A percentile compares a stretch with the other conserved stretches of the same genome.
Evolutionary conservation across 2,797 vertebrate genomes (phyloP).

Genomic region (Channa striata): DNA sequence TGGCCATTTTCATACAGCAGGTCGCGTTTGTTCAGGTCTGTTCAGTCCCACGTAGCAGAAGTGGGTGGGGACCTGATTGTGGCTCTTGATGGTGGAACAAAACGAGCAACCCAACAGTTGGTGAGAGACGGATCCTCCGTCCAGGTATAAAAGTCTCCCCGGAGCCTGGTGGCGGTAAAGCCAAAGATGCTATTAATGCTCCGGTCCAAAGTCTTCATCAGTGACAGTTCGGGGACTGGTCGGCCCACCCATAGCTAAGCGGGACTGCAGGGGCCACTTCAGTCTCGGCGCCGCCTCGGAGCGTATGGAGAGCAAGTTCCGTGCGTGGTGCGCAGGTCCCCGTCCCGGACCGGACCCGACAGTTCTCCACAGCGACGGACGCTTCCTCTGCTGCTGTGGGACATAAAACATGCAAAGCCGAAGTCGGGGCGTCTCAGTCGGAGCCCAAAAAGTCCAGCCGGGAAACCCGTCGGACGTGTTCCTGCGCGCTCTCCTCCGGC

Average conservation of each 20-base stretch:
- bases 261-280: conserved; percentile 8
- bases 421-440: conserved; percentile 32
- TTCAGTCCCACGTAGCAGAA: neutral
- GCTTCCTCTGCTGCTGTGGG: conserved; percentile 4
- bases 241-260: conserved; percentile 48
- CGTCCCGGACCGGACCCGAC: conserved; percentile 11
- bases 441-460: conserved; percentile 41
- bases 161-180: too few relatives aligned
- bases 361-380: neutral
- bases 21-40: neutral
- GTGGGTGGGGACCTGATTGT: neutral
- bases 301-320: conserved; percentile 36
- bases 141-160: neutral
- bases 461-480: conserved; percentile 45
- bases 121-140: neutral
- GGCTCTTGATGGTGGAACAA: neutral
- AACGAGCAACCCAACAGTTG: neutral
- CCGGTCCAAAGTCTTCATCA: neutral
- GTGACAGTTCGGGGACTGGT: neutral
- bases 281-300: conserved; percentile 17
- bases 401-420: conserved; percentile 50
- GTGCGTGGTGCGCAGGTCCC: conserved; percentile 39
- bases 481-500: conserved; percentile 38
- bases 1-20: too few relatives aligned
- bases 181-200: neutral